phyloP scores from a whole-genome alignment of 2,113 vertebrate species.

The Cebidichthys violaceus region DNA sequence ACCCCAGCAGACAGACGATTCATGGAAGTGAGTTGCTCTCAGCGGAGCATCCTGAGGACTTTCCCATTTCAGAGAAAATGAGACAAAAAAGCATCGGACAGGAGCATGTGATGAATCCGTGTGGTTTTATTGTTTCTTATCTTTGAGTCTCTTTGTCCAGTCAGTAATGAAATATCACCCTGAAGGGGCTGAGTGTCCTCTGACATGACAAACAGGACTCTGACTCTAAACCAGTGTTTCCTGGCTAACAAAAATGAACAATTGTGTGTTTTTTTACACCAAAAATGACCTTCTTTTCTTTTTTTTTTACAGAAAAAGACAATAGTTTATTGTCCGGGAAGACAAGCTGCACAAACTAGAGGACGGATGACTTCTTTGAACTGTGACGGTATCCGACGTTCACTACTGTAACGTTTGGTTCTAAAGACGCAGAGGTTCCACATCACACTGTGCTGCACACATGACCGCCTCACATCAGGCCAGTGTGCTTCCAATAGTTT shows the following conservation, averaged over 20 bases:
- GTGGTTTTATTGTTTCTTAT: slow-evolving; percentile 61
- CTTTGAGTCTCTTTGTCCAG: slow-evolving; percentile 30
- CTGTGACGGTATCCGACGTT: neutral
- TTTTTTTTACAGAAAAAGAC: neutral
- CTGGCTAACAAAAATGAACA: neutral
- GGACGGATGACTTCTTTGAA: slow-evolving; percentile 7
- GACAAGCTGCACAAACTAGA: neutral
- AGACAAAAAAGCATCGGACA: slow-evolving; percentile 61
- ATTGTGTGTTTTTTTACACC: neutral
- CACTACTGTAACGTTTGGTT: neutral
- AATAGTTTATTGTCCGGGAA: neutral
- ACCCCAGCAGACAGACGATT: slow-evolving; percentile 71
- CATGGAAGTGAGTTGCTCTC: slow-evolving; percentile 56
- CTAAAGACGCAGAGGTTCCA: neutral
- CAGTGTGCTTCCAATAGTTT: neutral
- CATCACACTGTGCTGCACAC: neutral
- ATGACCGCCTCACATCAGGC: neutral
- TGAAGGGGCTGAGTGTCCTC: neutral
- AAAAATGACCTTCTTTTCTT: too few relatives aligned
- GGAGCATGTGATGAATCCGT: slow-evolving; percentile 41
- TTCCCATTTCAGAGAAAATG: slow-evolving; percentile 31
- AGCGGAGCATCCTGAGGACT: slow-evolving; percentile 22
- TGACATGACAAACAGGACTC: slow-evolving; percentile 12
- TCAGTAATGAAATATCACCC: slow-evolving; percentile 10
- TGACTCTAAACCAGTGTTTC: neutral